phyloP scores from a whole-genome alignment of 2,113 vertebrate genomes.

The Arenaria interpres region DNA sequence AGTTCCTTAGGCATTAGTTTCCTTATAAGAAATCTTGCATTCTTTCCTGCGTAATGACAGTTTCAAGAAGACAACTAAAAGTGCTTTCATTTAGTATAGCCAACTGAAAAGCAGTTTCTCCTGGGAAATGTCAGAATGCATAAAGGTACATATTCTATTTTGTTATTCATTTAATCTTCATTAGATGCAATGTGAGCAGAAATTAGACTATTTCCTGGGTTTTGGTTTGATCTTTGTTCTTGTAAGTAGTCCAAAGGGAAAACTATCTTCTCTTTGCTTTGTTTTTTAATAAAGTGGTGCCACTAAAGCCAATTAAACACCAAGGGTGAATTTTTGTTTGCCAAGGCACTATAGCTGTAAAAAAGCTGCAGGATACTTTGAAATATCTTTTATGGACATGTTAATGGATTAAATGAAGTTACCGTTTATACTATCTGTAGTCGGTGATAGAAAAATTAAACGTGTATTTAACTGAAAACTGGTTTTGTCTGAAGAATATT shows the following conservation, averaged over 20 bases:
- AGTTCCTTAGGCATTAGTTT: neutral
- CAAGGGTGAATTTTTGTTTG: neutral
- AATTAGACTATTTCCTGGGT: neutral
- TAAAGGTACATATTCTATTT: neutral
- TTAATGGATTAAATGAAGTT: neutral
- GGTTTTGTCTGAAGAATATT: neutral
- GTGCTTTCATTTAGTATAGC: neutral
- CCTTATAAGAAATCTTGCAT: neutral
- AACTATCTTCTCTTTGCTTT: neutral
- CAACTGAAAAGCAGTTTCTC: neutral
- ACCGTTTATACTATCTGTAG: neutral
- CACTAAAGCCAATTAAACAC: neutral
- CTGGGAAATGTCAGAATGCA: neutral
- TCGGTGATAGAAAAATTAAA: neutral
- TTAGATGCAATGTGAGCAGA: neutral
- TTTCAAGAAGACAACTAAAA: neutral
- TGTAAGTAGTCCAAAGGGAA: neutral
- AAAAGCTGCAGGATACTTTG: neutral
- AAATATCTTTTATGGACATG: neutral
- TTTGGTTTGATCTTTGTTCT: neutral
- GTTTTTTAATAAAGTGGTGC: neutral
- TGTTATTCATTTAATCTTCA: neutral
- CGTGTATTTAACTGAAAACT: neutral
- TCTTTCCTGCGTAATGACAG: neutral
- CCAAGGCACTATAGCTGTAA: neutral